Percentiles rank a stretch among this genome's conserved stretches.
These are phyloP conservation scores for Zaprionus davidi DNA, from an alignment of 1,140 invertebrate species.

Conservation along the genomic window DNA sequence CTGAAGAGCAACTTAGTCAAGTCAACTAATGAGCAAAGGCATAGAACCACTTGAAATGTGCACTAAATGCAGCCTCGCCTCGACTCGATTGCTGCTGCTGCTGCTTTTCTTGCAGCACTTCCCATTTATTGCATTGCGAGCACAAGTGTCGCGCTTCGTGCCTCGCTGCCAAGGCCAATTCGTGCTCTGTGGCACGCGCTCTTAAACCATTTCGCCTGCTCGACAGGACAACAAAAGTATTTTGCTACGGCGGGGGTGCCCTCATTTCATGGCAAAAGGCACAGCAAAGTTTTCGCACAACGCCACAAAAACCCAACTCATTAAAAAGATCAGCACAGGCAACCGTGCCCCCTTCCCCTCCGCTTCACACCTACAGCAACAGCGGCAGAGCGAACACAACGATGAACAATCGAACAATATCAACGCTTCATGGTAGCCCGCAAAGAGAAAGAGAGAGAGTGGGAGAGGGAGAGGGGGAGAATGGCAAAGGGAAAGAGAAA, in stretches of 20 bases:
- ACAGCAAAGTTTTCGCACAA: conserved; percentile 66
- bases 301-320: conserved; percentile 74
- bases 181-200: conserved; percentile 22
- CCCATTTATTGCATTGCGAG: conserved; percentile 20
- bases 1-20: too few relatives aligned
- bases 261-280: conserved; percentile 70
- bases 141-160: conserved; percentile 13
- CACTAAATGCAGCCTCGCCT: neutral
- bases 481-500: neutral
- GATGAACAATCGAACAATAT: conserved; percentile 78
- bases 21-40: neutral
- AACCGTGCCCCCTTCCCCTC: neutral
- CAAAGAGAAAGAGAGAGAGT: conserved; percentile 35
- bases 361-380: conserved; percentile 4
- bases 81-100: neutral
- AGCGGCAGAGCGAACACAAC: conserved; percentile 24
- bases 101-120: neutral
- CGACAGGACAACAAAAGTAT: conserved; percentile 32
- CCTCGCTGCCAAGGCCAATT: conserved; percentile 38
- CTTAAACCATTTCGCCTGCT: conserved; percentile 22
- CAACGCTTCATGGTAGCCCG: conserved; percentile 62
- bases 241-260: conserved; percentile 34
- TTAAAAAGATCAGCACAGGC: conserved; percentile 75
- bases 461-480: neutral
- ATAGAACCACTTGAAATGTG: neutral